Evolutionary conservation across 2,888 invertebrate genomes (phyloP), one percentile per base, ranked within the genome.

Genomic region (Anodontia alba): DNA sequence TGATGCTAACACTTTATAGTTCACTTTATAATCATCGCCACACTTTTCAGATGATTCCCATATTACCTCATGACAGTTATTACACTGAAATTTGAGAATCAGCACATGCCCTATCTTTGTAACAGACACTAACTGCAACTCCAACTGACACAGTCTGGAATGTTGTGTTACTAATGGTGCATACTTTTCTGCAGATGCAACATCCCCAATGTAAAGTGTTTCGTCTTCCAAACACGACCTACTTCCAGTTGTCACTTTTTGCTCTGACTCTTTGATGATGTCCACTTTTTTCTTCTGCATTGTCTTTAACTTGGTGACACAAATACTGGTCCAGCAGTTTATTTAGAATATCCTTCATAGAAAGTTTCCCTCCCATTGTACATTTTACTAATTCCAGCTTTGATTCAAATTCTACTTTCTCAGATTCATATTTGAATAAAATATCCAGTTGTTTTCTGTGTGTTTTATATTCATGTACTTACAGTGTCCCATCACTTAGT

Each of bases 11-110:
- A 70, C 42, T 0, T 38, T 12, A 42, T 76, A 76, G 36, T 69
- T 76, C 10, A 76, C n/a, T 0, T 42, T 36, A 36, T 76, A 76
- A 68, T 54, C 36, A 42, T 76, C 46, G 3, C 68, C 76, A 49
- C 68, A n/a, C 1, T 26, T 8, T 23, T 12, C 36, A 33, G 68
- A 76, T 23, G 76, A 76, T 7, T n/a, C 33, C 76, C 51, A 76
- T 23, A 12, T 31, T 7, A 76, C 0, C 1, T n/a, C 23, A 42
- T 76, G 76, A 0, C 54, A 68, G 51, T 54, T 42, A 36, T 8
- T 0, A 42, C 76, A 76, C n/a, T 10, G 1, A 38, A 26, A 76
- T 33, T 49, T 68, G n/a, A 23, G 8, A 23, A 51, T 68, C 8
- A 29, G 26, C 0, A 76, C 76, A 76, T 76, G 76, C 23, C 68